These are phyloP conservation scores for Corythornis leucogaster DNA, from an alignment of 2,797 vertebrate genomes.

Conservation along the genomic window DNA sequence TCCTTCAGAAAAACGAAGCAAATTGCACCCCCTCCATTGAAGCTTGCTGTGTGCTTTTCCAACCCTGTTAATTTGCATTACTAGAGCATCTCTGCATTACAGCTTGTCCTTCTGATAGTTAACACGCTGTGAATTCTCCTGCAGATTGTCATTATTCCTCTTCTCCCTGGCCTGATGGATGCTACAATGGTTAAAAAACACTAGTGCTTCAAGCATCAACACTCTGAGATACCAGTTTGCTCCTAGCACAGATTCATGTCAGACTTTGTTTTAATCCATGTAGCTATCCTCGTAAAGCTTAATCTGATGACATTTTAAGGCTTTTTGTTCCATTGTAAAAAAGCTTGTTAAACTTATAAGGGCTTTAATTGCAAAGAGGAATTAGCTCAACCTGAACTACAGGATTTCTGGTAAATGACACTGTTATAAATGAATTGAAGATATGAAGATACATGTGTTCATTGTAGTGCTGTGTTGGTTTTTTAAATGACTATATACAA, in stretches of 20 bases:
- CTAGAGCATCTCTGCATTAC: neutral
- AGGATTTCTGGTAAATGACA: neutral
- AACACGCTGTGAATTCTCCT: neutral
- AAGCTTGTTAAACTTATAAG: neutral
- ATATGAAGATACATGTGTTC: neutral
- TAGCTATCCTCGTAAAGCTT: neutral
- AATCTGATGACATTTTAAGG: conserved; percentile 8
- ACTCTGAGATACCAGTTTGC: conserved; percentile 14
- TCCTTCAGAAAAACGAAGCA: neutral
- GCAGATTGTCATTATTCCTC: neutral
- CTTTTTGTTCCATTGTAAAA: neutral
- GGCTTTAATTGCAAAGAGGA: neutral
- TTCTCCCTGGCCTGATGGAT: neutral
- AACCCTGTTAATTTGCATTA: neutral
- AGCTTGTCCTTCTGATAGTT: neutral
- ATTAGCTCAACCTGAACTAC: neutral
- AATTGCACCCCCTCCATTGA: neutral
- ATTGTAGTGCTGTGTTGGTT: neutral
- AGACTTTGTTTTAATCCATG: neutral
- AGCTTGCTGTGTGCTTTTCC: neutral
- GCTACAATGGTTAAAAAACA: neutral
- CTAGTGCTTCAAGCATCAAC: neutral
- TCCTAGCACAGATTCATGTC: conserved; percentile 18
- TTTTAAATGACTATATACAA: neutral
- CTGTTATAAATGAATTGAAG: neutral